phyloP scores from a whole-genome alignment of 2,113 vertebrate genomes.

The Burhinus bistriatus region DNA sequence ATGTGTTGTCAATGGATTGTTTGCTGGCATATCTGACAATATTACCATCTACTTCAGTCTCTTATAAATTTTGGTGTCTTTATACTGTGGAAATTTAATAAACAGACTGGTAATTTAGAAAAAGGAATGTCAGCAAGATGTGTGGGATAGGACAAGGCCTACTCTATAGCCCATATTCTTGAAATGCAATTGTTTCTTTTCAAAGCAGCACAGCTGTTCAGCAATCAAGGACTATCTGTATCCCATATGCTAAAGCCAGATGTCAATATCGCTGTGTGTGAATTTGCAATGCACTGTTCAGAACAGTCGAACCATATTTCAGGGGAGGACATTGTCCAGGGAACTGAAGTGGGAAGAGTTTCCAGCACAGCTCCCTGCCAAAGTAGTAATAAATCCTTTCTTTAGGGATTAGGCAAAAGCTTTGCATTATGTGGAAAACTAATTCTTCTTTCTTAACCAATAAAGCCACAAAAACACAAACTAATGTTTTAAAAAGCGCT shows the following conservation, averaged over 20 bases:
- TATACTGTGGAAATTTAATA: conserved; percentile 51
- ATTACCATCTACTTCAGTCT: conserved; percentile 11
- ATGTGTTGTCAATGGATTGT: conserved; percentile 5
- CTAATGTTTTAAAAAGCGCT: neutral
- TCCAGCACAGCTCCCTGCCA: conserved; percentile 33
- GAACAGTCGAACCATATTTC: conserved; percentile 48
- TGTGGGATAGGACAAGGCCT: conserved; percentile 46
- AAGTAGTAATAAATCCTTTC: conserved; percentile 53
- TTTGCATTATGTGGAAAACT: conserved; percentile 39
- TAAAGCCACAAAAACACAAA: neutral
- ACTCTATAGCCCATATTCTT: conserved; percentile 39
- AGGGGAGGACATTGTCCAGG: conserved; percentile 51
- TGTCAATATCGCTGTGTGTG: conserved; percentile 38
- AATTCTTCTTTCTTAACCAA: conserved; percentile 29
- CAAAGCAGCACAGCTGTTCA: conserved; percentile 57
- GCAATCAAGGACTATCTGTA: conserved; percentile 49
- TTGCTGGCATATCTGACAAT: conserved; percentile 28
- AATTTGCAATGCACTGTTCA: conserved; percentile 22
- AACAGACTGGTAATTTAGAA: conserved; percentile 43
- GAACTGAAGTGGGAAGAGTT: conserved; percentile 24
- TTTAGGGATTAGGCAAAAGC: conserved; percentile 33
- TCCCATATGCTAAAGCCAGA: conserved; percentile 66
- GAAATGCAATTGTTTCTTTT: conserved; percentile 67
- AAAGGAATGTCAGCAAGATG: conserved; percentile 51
- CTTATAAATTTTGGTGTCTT: conserved; percentile 14